phyloP scores from a whole-genome alignment of 2,797 vertebrate genomes.

The Pelodytes ibericus region DNA sequence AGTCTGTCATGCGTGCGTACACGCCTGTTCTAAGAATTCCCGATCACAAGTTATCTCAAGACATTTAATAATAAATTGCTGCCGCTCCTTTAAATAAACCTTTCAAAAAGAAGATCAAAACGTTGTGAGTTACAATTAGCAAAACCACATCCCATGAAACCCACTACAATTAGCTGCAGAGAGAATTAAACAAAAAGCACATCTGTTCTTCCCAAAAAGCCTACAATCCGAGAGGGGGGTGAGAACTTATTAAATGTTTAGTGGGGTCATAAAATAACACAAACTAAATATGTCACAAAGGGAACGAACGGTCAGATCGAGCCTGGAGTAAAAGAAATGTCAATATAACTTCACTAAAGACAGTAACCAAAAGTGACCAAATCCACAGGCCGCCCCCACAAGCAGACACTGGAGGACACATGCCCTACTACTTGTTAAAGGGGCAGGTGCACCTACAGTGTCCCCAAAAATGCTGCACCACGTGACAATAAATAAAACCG shows the following conservation, averaged over 20 bases:
- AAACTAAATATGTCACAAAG: neutral
- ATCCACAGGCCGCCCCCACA: neutral
- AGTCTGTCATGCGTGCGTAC: neutral
- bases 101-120: conserved; percentile 29
- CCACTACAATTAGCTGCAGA: neutral
- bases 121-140: neutral
- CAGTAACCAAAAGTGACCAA: no score
- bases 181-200: neutral
- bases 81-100: neutral
- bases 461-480: no score
- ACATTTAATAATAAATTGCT: conserved; percentile 8
- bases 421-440: no score
- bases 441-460: no score
- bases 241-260: no score
- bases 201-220: neutral
- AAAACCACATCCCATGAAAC: neutral
- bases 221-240: neutral
- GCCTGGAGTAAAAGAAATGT: neutral
- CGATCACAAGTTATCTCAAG: neutral
- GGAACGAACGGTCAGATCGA: neutral
- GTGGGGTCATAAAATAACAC: neutral
- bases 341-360: no score
- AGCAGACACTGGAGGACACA: neutral
- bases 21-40: neutral
- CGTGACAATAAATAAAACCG: no score